Evolutionary conservation across 2,113 vertebrate species (phyloP).

Genomic region (Vimba vimba): DNA sequence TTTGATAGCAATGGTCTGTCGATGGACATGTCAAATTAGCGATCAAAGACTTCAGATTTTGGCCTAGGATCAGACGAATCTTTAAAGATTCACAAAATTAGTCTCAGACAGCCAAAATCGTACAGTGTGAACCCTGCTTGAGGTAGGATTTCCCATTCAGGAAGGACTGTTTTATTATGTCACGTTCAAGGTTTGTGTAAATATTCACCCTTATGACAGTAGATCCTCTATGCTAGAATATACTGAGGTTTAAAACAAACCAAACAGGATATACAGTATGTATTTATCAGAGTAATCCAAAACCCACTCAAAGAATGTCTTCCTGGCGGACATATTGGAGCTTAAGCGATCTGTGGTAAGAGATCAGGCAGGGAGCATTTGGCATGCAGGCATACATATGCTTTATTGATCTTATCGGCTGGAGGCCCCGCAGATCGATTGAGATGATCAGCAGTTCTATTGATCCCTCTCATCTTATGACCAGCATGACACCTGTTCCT

Average conservation of each 20-base stretch:
- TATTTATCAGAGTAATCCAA: neutral
- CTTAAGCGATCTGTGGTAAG: conserved; percentile 64
- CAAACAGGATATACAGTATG: neutral
- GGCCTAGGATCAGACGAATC: no score
- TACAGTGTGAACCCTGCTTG: no score
- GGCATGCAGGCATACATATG: conserved; percentile 73
- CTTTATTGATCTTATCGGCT: conserved; percentile 77
- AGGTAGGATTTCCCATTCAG: neutral
- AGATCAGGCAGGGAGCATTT: conserved; percentile 71
- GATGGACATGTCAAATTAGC: no score
- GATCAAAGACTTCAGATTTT: no score
- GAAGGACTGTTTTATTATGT: neutral
- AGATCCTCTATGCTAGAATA: neutral
- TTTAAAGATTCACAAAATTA: no score
- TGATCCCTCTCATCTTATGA: conserved; percentile 62
- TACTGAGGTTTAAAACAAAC: neutral
- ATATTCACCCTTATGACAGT: neutral
- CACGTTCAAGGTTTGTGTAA: neutral
- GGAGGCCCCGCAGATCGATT: conserved; percentile 70
- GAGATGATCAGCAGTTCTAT: conserved; percentile 75
- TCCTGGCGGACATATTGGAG: conserved; percentile 33
- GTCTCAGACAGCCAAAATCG: no score
- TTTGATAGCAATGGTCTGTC: no score
- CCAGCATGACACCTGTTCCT: conserved; percentile 65
- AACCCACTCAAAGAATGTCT: conserved; percentile 6